Evolutionary conservation across 2,888 invertebrate genomes (phyloP).

Genomic region (Diabrotica balteata): DNA sequence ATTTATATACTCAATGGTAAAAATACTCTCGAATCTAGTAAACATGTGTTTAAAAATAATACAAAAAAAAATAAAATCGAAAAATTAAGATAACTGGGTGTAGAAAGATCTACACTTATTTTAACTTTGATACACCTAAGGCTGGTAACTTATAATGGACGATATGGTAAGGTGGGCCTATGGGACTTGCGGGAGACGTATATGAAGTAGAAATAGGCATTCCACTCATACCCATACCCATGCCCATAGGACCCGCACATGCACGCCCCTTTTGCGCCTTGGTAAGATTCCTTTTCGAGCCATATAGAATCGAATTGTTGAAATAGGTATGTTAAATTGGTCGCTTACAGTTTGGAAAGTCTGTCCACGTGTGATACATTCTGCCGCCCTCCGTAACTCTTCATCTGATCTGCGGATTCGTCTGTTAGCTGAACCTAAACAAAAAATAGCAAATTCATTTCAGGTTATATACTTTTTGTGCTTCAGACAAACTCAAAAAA

Average conservation of each 20-base stretch:
- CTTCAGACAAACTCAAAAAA: too few relatives aligned
- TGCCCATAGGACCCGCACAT: slow-evolving; percentile 62
- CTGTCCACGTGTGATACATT: slow-evolving; percentile 85
- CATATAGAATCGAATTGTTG: slow-evolving; percentile 88
- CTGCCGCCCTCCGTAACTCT: slow-evolving; percentile 80
- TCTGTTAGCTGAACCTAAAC: slow-evolving; percentile 51
- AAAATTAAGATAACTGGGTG: not conserved
- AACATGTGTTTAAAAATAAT: not conserved
- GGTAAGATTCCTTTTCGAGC: slow-evolving; percentile 84
- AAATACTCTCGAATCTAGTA: not conserved
- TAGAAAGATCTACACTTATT: slow-evolving; percentile 49
- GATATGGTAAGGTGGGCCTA: slow-evolving; percentile 77
- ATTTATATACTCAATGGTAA: too few relatives aligned
- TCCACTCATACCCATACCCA: slow-evolving; percentile 44
- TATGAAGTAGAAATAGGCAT: slow-evolving; percentile 50
- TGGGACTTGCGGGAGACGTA: slow-evolving; percentile 67
- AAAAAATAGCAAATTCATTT: not conserved
- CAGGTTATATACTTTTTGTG: too few relatives aligned
- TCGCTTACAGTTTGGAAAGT: slow-evolving; percentile 89
- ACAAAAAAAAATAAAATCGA: not conserved
- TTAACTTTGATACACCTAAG: slow-evolving; percentile 63
- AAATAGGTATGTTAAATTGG: slow-evolving; percentile 87
- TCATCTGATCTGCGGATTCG: slow-evolving; percentile 79
- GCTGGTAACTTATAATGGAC: slow-evolving; percentile 78
- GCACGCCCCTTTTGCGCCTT: slow-evolving; percentile 77